Evolutionary conservation across 30 jellyfish, hydroid and myxozoan species (phyloP).

Genomic region (Sanderia malayensis): DNA sequence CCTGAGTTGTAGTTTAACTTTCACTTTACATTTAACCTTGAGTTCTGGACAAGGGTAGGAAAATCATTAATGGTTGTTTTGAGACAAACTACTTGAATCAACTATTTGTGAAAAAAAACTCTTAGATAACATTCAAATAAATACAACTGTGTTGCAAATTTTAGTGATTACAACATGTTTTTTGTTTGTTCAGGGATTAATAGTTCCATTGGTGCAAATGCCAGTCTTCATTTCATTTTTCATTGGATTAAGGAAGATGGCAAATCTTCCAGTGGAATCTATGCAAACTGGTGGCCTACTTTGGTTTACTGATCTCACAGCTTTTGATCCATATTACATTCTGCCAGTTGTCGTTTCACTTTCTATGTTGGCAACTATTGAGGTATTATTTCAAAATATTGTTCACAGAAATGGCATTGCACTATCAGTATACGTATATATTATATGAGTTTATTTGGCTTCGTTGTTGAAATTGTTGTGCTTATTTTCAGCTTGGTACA

Average conservation of each 20-base stretch:
- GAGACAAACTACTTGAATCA: too few relatives aligned
- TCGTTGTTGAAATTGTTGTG: too few relatives aligned
- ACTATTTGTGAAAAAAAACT: too few relatives aligned
- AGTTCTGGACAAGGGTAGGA: too few relatives aligned
- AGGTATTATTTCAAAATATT: too few relatives aligned
- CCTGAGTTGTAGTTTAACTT: too few relatives aligned
- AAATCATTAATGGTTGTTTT: too few relatives aligned
- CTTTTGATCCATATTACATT: conserved; percentile 76
- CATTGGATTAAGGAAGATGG: conserved; percentile 83
- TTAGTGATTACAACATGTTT: not conserved
- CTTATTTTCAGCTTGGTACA: conserved; percentile 97
- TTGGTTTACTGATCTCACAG: conserved; percentile 86
- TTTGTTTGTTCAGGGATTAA: conserved; percentile 57
- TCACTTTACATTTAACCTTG: too few relatives aligned
- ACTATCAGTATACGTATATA: too few relatives aligned
- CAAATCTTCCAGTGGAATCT: conserved; percentile 89
- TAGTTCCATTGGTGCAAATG: conserved; percentile 69
- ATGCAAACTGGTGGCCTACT: conserved; percentile 81
- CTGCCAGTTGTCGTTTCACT: conserved; percentile 71
- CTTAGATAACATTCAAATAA: too few relatives aligned
- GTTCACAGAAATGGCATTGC: too few relatives aligned
- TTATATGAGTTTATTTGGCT: too few relatives aligned
- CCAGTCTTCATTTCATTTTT: conserved; percentile 76
- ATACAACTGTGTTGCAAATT: conserved; percentile 1
- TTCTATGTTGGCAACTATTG: conserved; percentile 84